Conservation (phyloP, 2,888 invertebrate genomes). For the Trichogramma dendrolimi region DNA sequence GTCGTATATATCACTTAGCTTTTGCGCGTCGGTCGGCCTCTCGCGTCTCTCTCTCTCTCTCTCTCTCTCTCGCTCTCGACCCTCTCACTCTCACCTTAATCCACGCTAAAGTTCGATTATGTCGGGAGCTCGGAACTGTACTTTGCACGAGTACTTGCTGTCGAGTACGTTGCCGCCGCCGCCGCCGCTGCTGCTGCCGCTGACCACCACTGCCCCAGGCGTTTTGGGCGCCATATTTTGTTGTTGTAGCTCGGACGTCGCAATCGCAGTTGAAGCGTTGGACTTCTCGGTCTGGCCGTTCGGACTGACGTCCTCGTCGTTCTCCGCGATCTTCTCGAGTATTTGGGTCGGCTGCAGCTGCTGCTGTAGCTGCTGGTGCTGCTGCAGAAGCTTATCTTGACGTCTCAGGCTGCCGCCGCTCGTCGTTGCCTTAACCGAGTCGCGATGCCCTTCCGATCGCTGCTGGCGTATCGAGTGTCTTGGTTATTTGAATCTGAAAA, state of each 20-base stretch:
- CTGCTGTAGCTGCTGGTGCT: slow-evolving; percentile 30
- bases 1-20: no score
- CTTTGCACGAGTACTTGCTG: slow-evolving; percentile 41
- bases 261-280: not conserved
- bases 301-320: slow-evolving; percentile 34
- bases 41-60: not conserved
- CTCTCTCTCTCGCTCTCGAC: slow-evolving; percentile 9
- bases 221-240: not conserved
- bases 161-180: slow-evolving; percentile 37
- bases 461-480: slow-evolving; percentile 42
- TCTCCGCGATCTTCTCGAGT: slow-evolving; percentile 41
- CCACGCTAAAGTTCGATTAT: slow-evolving; percentile 40
- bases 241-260: not conserved
- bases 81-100: slow-evolving; percentile 10
- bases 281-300: slow-evolving; percentile 15
- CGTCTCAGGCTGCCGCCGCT: slow-evolving; percentile 15
- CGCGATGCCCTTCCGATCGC: no score
- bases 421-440: not conserved
- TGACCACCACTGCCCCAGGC: not conserved
- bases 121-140: slow-evolving; percentile 43
- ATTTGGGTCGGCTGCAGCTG: slow-evolving; percentile 35
- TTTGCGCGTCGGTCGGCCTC: not conserved
- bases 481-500: slow-evolving; percentile 48
- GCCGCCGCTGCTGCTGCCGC: slow-evolving; percentile 20
- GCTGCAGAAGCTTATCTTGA: not conserved